Conservation (phyloP, 2,113 vertebrate genomes). For the Forbesichthys agassizii region DNA sequence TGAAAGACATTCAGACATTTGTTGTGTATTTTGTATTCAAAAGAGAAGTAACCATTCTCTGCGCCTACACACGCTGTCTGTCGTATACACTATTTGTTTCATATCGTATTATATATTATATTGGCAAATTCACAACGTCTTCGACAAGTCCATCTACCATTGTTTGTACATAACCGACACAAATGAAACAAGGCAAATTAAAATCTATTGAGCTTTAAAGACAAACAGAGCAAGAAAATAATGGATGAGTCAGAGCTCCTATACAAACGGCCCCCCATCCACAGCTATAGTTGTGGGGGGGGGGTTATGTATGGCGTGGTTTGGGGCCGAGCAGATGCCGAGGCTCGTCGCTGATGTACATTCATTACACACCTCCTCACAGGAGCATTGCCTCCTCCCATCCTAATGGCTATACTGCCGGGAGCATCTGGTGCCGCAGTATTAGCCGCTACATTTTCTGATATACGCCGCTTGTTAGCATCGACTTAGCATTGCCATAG, state of each 20-base stretch:
- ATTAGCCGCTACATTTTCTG: constrained; percentile 53
- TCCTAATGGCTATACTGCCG: constrained; percentile 65
- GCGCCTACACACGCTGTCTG: too few relatives aligned
- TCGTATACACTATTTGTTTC: too few relatives aligned
- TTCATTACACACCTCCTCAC: constrained; percentile 59
- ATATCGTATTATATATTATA: too few relatives aligned
- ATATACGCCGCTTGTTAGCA: constrained; percentile 52
- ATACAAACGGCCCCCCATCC: not conserved
- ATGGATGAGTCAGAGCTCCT: not conserved
- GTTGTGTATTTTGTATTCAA: too few relatives aligned
- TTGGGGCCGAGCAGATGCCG: constrained; percentile 57
- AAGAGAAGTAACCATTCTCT: too few relatives aligned
- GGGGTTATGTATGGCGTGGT: constrained; percentile 15
- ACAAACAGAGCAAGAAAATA: not conserved
- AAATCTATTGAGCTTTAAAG: not conserved
- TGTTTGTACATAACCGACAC: too few relatives aligned
- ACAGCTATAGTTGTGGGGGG: not conserved
- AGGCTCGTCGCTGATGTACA: constrained; percentile 49
- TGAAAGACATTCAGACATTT: too few relatives aligned
- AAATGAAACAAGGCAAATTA: too few relatives aligned
- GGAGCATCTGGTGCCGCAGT: constrained; percentile 70
- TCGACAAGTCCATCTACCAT: too few relatives aligned
- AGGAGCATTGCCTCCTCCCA: constrained; percentile 46
- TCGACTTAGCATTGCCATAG: constrained; percentile 34
- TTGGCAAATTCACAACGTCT: too few relatives aligned